Evolutionary conservation across 30 jellyfish, hydroid and myxozoan species (phyloP).

Genomic region (Sanderia malayensis): DNA sequence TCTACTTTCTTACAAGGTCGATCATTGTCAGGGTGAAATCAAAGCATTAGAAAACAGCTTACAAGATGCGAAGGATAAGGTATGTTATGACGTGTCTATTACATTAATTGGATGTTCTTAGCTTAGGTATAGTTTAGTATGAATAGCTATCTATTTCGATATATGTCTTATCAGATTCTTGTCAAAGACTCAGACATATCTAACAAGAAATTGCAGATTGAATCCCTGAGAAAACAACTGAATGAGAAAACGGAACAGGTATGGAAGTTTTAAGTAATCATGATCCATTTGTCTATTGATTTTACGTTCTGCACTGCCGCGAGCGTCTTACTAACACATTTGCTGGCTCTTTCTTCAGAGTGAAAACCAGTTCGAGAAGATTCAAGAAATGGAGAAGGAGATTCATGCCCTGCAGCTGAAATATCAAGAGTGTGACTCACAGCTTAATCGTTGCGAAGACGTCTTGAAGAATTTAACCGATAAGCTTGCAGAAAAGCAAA

Average conservation of each 20-base stretch:
- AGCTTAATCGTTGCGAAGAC: conserved; percentile 76
- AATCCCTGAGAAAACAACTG: conserved; percentile 37
- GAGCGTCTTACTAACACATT: too few relatives aligned
- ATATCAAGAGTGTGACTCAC: conserved; percentile 53
- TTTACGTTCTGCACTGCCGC: neutral
- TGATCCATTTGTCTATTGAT: neutral
- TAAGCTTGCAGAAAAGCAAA: conserved; percentile 69
- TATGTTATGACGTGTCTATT: too few relatives aligned
- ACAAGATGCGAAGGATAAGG: conserved; percentile 68
- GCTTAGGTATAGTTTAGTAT: too few relatives aligned
- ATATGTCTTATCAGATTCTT: conserved; percentile 10
- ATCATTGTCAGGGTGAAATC: conserved; percentile 67
- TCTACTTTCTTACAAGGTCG: too few relatives aligned
- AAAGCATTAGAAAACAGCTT: conserved; percentile 47
- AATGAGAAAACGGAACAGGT: conserved; percentile 53
- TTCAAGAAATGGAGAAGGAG: conserved; percentile 61
- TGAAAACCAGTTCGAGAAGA: conserved; percentile 27
- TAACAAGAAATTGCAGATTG: conserved; percentile 12
- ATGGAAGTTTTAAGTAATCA: neutral
- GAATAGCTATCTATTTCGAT: too few relatives aligned
- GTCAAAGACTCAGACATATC: conserved; percentile 46
- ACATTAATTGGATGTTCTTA: too few relatives aligned
- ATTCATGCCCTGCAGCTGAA: conserved; percentile 36
- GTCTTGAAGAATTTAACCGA: conserved; percentile 68
- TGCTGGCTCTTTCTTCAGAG: too few relatives aligned